phyloP scores from a whole-genome alignment of 2,113 vertebrate species.

The Genyomyrus donnyi region DNA sequence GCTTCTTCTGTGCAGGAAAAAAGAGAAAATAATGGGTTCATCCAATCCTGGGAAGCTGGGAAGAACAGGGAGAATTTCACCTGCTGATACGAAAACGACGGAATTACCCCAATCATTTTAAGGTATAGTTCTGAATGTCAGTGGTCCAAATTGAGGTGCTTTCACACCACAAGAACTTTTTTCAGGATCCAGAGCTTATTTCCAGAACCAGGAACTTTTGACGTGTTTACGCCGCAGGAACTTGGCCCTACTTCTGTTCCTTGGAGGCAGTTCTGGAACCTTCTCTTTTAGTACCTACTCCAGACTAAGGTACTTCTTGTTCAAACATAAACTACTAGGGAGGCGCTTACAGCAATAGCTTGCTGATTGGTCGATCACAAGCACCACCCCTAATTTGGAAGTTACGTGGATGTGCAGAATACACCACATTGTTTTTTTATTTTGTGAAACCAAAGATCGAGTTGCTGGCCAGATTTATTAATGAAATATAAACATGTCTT shows the following conservation, averaged over 20 bases:
- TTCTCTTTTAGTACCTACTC: not conserved
- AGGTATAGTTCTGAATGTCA: not conserved
- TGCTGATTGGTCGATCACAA: not conserved
- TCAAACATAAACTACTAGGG: not conserved
- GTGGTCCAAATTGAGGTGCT: not conserved
- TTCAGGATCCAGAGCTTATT: not conserved
- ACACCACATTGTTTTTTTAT: not conserved
- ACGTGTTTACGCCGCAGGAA: not conserved
- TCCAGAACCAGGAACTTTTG: not conserved
- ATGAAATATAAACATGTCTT: not conserved
- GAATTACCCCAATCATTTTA: not conserved
- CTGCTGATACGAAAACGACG: not conserved
- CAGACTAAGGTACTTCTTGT: not conserved
- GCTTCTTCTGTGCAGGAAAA: not conserved
- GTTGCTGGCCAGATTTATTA: not conserved
- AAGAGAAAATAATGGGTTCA: not conserved
- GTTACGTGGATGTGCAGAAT: not conserved
- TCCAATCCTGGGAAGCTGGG: not conserved
- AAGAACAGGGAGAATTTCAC: not conserved
- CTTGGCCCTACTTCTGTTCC: not conserved
- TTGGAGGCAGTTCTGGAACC: not conserved
- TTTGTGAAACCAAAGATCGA: not conserved
- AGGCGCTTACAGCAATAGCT: not conserved
- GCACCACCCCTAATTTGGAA: not conserved
- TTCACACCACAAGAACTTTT: not conserved